These are phyloP conservation scores for Butorides virescens DNA, from an alignment of 2,113 vertebrate species.

Conservation along the genomic window DNA sequence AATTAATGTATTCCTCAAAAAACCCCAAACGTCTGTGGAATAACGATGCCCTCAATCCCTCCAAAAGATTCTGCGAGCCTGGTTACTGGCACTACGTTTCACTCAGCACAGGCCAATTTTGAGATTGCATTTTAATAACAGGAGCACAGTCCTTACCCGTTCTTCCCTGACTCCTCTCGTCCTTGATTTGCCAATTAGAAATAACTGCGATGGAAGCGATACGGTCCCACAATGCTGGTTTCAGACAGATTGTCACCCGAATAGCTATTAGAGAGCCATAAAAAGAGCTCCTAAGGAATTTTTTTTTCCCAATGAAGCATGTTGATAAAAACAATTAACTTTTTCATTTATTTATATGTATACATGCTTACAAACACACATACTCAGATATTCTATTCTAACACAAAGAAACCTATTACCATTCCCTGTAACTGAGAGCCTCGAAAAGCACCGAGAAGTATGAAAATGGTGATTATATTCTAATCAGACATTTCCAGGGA, in stretches of 20 bases:
- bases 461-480: background rate
- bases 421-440: background rate
- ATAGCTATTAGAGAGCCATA: background rate
- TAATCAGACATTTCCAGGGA: background rate
- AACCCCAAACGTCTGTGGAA: background rate
- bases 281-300: background rate
- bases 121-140: background rate
- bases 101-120: background rate
- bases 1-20: background rate
- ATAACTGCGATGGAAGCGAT: background rate
- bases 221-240: background rate
- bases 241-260: background rate
- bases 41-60: background rate
- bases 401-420: background rate
- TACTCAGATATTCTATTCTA: background rate
- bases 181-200: constrained; percentile 11
- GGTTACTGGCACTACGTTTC: background rate
- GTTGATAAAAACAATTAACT: background rate
- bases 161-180: background rate
- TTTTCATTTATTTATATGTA: background rate
- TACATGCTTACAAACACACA: background rate
- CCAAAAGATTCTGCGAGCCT: background rate
- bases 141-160: background rate
- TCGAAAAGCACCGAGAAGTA: background rate
- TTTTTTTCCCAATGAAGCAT: background rate